Evolutionary conservation across 2,888 invertebrate species (phyloP).

Genomic region (Eurois occulta): DNA sequence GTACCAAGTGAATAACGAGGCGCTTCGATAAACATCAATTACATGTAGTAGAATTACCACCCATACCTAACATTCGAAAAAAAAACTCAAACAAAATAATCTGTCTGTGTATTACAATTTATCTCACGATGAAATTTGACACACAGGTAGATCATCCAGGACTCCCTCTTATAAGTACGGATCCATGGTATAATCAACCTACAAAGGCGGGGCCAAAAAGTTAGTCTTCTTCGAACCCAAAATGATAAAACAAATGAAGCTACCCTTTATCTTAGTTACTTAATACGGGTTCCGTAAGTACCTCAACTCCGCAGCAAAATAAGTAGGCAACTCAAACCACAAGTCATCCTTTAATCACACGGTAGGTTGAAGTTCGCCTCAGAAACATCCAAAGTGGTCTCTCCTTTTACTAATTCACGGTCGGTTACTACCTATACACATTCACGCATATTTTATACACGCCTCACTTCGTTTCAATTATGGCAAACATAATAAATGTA

Average conservation of each 20-base stretch:
- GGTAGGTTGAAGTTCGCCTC: slow-evolving; percentile 58
- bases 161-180: too few species aligned
- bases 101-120: neutral
- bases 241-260: slow-evolving; percentile 41
- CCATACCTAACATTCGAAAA: neutral
- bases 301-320: slow-evolving; percentile 51
- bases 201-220: neutral
- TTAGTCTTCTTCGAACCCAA: slow-evolving; percentile 2
- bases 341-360: slow-evolving; percentile 63
- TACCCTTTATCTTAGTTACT: slow-evolving; percentile 37
- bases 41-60: neutral
- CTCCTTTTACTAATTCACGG: slow-evolving; percentile 55
- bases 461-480: slow-evolving; percentile 49
- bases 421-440: slow-evolving; percentile 24
- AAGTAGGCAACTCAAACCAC: slow-evolving; percentile 56
- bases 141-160: too few species aligned
- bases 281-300: slow-evolving; percentile 49
- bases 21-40: neutral
- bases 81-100: neutral
- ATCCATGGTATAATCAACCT: neutral
- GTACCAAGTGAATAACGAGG: neutral
- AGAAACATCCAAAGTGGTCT: slow-evolving; percentile 53
- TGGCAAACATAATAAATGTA: slow-evolving; percentile 22
- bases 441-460: slow-evolving; percentile 37
- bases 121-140: neutral